Evolutionary conservation across 2,797 vertebrate species (phyloP), one percentile per base, ranked within the genome.

Genomic region (Mareca strepera): DNA sequence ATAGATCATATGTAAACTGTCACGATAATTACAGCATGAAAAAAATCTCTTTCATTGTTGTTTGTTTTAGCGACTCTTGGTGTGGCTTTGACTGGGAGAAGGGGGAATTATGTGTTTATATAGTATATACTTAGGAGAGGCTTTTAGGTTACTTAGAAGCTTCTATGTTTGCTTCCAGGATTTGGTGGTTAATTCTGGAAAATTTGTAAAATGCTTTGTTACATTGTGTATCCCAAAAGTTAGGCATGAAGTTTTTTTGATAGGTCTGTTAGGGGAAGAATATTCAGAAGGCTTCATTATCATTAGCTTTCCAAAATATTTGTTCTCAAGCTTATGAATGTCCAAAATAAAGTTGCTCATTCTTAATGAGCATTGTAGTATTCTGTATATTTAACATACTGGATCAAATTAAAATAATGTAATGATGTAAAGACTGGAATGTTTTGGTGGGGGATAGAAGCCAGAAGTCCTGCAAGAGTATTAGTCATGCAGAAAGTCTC

Each of bases 1-100:
- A 87, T 68, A 86, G 89, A 84, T 67, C 96, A 4, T 94, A 33
- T 96, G 66, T 96, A 82, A 96, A 84, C n/a, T 94, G 73, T 88
- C 87, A 69, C 29, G 88, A 82, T 93, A 86, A 63, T 78, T 89
- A 94, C 52, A 91, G 72, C 64, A 64, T 79, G 75, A 62, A 92
- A 86, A 86, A 12, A 78, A 87, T 64, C 55, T 86, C 15, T 39
- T 92, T 66, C 76, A 28, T 41, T 74, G 21, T 50, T 64, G 12
- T 78, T 74, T 59, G 10, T 81, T 66, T 52, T 48, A 35, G n/a
- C 93, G 82, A 76, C 25, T 90, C 26, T 82, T 81, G 44, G 12
- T 68, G 35, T 92, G 68, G 21, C n/a, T 48, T 79, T 53, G 15
- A 16, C 7, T 23, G 67, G 77, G 43, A 82, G 39, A 15, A 41